Evolutionary conservation across 1,140 invertebrate species (phyloP).

Genomic region (Lucilia sericata): DNA sequence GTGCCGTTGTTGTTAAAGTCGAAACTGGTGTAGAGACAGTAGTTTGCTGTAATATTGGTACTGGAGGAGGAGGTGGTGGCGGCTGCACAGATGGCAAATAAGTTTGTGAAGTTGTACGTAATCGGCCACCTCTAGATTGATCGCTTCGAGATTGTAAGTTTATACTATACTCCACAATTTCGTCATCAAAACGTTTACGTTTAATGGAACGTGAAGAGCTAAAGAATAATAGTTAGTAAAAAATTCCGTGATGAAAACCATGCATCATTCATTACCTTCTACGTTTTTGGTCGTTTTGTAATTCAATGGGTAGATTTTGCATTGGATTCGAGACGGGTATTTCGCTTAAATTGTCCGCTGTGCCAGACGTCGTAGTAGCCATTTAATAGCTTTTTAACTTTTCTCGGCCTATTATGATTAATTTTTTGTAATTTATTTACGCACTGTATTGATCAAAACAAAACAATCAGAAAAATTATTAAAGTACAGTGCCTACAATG

Average conservation of each 20-base stretch:
- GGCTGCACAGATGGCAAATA: constrained; percentile 68
- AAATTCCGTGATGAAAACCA: too few relatives aligned
- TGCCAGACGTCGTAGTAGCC: constrained; percentile 11
- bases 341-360: constrained; percentile 2
- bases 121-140: constrained; percentile 68
- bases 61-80: constrained; percentile 66
- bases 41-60: constrained; percentile 55
- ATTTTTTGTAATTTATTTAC: neutral
- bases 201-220: constrained; percentile 95
- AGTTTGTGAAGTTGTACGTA: constrained; percentile 72
- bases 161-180: constrained; percentile 89
- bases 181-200: constrained; percentile 95
- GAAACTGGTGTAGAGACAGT: constrained; percentile 51
- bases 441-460: neutral
- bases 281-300: constrained; percentile 61
- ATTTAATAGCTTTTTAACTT: neutral
- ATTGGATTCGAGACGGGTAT: constrained; percentile 45
- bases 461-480: neutral
- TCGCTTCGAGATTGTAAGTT: constrained; percentile 74
- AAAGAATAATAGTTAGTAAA: constrained; percentile 17
- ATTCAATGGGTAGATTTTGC: constrained; percentile 60
- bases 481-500: neutral
- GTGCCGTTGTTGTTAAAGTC: constrained; percentile 59
- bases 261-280: constrained; percentile 54
- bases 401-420: neutral